A percentile compares a stretch with the other conserved stretches of the same genome.
phyloP scores from a whole-genome alignment of 2,797 vertebrate species.

The Sebastes baramenuke region DNA sequence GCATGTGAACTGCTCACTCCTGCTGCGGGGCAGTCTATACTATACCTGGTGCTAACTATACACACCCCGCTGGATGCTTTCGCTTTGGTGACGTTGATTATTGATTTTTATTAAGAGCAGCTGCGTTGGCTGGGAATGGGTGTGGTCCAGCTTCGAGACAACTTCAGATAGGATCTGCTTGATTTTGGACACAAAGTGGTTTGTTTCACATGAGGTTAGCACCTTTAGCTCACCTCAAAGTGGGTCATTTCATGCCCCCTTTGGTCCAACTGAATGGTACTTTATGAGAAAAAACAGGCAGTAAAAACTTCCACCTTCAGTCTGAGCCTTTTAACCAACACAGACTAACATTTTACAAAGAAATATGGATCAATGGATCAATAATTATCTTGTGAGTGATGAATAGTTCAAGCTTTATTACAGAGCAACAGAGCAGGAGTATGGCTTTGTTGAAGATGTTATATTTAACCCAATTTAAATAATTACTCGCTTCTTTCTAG shows the following conservation, averaged over 20 bases:
- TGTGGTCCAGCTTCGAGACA: slow-evolving; percentile 32
- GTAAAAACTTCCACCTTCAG: neutral
- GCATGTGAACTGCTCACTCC: slow-evolving; percentile 49
- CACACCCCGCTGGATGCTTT: slow-evolving; percentile 41
- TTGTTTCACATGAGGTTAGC: slow-evolving; percentile 22
- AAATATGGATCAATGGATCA: slow-evolving; percentile 11
- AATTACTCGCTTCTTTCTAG: slow-evolving; percentile 33
- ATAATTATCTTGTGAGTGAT: slow-evolving; percentile 12
- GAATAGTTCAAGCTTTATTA: slow-evolving; percentile 28
- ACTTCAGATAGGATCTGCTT: slow-evolving; percentile 22
- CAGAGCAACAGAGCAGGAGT: slow-evolving; percentile 3
- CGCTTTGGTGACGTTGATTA: slow-evolving; percentile 54
- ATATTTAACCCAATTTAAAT: slow-evolving; percentile 46
- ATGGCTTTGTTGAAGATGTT: slow-evolving; percentile 38
- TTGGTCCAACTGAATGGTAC: slow-evolving; percentile 8
- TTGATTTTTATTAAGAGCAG: slow-evolving; percentile 66
- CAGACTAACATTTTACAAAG: neutral
- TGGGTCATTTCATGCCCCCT: slow-evolving; percentile 4
- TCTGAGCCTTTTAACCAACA: neutral
- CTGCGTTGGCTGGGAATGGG: slow-evolving; percentile 47
- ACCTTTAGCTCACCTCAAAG: slow-evolving; percentile 33
- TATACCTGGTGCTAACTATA: slow-evolving; percentile 45
- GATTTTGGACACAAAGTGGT: slow-evolving; percentile 21
- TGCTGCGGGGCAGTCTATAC: slow-evolving; percentile 38
- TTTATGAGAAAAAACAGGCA: neutral